Percentiles rank a stretch among this genome's conserved stretches.
Evolutionary conservation across 2,797 vertebrate genomes (phyloP).

Genomic region (Ceyx erithaca): DNA sequence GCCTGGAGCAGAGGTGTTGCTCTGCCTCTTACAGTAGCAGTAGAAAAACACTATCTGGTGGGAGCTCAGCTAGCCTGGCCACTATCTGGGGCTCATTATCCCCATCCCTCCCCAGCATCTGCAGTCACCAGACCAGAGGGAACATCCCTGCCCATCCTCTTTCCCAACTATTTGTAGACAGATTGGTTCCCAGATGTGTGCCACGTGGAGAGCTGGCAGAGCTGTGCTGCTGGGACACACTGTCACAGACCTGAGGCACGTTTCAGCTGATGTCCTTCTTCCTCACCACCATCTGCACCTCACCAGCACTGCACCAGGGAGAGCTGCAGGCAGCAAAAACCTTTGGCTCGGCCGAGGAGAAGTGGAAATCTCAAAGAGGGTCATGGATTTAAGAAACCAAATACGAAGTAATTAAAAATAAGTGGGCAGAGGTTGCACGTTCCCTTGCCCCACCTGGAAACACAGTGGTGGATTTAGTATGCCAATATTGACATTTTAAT

Average conservation of each 20-base stretch:
- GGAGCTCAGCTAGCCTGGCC: not conserved
- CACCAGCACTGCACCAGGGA: fast-evolving
- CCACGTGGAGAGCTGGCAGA: not conserved
- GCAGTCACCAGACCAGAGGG: not conserved
- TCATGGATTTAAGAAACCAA: conserved; percentile 32
- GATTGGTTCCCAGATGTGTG: not conserved
- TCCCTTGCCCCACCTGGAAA: conserved; percentile 27
- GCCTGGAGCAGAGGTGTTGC: fast-evolving
- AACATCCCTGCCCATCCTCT: not conserved
- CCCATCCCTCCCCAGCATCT: not conserved
- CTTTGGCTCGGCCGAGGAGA: not conserved
- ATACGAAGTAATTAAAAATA: conserved; percentile 49
- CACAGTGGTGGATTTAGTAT: conserved; percentile 3
- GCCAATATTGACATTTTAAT: conserved; percentile 40
- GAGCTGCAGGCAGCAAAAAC: not conserved
- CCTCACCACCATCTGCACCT: not conserved
- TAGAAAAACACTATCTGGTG: not conserved
- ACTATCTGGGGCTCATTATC: not conserved
- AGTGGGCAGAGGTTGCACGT: not conserved
- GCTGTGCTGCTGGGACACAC: fast-evolving
- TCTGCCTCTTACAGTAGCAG: not conserved
- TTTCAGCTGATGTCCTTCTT: fast-evolving
- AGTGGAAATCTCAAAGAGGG: not conserved
- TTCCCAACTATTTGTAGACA: not conserved
- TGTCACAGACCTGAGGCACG: not conserved